phyloP scores from a whole-genome alignment of 2,113 vertebrate species.

The Notiomystis cincta region DNA sequence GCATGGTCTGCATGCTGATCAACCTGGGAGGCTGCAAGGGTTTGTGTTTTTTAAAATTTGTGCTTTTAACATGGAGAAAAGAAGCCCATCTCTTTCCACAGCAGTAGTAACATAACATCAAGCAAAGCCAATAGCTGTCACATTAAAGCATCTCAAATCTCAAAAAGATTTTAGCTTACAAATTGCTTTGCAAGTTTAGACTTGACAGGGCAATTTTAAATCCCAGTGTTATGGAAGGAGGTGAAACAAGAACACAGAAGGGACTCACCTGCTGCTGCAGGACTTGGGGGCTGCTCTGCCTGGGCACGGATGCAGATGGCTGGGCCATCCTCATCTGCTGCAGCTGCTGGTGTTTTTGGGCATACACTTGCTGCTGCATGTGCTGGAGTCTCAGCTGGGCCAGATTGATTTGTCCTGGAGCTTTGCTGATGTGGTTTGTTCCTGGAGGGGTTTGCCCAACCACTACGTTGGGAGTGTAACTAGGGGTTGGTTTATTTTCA shows the following conservation, averaged over 20 bases:
- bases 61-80: constrained; percentile 13
- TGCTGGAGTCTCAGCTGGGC: constrained; percentile 96
- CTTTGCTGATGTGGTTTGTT: constrained; percentile 85
- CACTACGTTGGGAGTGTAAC: constrained; percentile 85
- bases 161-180: background rate
- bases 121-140: constrained; percentile 17
- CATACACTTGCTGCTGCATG: constrained; percentile 93
- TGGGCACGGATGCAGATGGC: constrained; percentile 82
- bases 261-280: constrained; percentile 87
- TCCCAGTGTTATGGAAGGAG: background rate
- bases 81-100: constrained; percentile 35
- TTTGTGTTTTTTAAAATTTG: constrained; percentile 51
- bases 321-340: constrained; percentile 93
- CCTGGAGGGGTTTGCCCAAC: constrained; percentile 83
- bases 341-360: constrained; percentile 87
- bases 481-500: constrained; percentile 86
- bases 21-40: constrained; percentile 91
- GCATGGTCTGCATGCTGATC: constrained; percentile 96
- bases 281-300: constrained; percentile 83
- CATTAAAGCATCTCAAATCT: background rate
- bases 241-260: background rate
- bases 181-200: background rate
- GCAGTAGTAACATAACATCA: background rate
- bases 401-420: constrained; percentile 93
- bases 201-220: background rate